phyloP scores from a whole-genome alignment of 2,113 vertebrate genomes.

The Limnothrissa miodon region DNA sequence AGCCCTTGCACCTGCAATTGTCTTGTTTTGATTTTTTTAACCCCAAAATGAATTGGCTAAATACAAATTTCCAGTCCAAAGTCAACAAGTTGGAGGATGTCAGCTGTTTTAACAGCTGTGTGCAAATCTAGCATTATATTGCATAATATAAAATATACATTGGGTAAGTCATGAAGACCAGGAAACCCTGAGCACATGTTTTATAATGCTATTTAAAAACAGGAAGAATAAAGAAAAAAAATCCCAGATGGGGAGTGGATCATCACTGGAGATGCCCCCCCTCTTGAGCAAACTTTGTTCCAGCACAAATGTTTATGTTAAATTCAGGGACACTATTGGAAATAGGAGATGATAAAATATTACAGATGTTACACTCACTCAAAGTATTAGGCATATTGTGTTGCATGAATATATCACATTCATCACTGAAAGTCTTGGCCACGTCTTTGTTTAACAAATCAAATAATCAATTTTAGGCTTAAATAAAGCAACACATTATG shows the following conservation, averaged over 20 bases:
- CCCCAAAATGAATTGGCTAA: neutral
- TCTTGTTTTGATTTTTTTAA: neutral
- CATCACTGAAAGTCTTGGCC: too few relatives aligned
- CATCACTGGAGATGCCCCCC: neutral
- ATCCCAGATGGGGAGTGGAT: neutral
- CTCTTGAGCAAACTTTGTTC: neutral
- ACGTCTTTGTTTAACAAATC: neutral
- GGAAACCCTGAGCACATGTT: neutral
- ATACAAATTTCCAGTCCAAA: neutral
- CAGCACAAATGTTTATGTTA: neutral
- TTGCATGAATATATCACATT: too few relatives aligned
- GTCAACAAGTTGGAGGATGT: neutral
- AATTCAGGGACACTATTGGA: neutral
- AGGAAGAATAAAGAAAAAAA: neutral
- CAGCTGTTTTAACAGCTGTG: neutral
- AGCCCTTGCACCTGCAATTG: neutral
- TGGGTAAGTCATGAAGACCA: neutral
- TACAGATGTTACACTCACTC: too few relatives aligned
- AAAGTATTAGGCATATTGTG: too few relatives aligned
- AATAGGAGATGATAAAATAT: too few relatives aligned
- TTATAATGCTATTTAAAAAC: neutral
- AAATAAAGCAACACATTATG: neutral
- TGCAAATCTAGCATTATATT: neutral
- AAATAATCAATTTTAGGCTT: neutral
- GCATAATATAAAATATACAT: neutral